Evolutionary conservation across 2,113 vertebrate genomes (phyloP).

Genomic region (Notothenia coriiceps): DNA sequence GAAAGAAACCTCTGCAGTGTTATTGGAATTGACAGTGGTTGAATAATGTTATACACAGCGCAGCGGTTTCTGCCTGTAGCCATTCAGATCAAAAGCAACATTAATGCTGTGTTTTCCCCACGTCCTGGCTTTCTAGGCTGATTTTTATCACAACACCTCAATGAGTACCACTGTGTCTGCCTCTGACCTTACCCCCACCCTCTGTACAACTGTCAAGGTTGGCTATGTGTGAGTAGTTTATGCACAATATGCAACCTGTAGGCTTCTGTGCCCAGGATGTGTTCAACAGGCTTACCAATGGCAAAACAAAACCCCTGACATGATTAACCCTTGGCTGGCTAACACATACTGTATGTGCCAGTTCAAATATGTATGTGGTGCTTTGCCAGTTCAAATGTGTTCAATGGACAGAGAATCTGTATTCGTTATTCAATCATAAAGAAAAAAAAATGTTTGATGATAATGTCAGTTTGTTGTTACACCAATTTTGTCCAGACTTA

Average conservation of each 20-base stretch:
- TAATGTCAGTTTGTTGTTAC: no score
- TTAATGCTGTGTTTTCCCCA: slow-evolving; percentile 55
- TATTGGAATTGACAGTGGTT: slow-evolving; percentile 58
- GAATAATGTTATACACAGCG: slow-evolving; percentile 68
- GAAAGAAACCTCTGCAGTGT: slow-evolving; percentile 45
- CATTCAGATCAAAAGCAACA: slow-evolving; percentile 61
- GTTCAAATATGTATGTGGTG: neutral
- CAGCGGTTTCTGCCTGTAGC: slow-evolving; percentile 54
- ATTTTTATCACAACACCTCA: slow-evolving; percentile 71
- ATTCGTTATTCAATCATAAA: neutral
- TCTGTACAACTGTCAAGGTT: slow-evolving; percentile 14
- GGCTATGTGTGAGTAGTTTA: neutral
- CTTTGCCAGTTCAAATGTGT: neutral
- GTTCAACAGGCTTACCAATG: slow-evolving; percentile 46
- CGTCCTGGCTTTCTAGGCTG: slow-evolving; percentile 36
- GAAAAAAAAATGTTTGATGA: neutral
- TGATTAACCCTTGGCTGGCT: neutral
- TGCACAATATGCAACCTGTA: neutral
- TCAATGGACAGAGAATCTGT: no score
- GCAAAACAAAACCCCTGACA: slow-evolving; percentile 27
- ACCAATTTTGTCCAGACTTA: no score
- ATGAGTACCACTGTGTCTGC: slow-evolving; percentile 61
- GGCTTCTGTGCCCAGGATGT: slow-evolving; percentile 56
- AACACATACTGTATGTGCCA: neutral
- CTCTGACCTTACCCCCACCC: slow-evolving; percentile 3